phyloP scores from a whole-genome alignment of 2,888 invertebrate species.

The Sipha maydis region DNA sequence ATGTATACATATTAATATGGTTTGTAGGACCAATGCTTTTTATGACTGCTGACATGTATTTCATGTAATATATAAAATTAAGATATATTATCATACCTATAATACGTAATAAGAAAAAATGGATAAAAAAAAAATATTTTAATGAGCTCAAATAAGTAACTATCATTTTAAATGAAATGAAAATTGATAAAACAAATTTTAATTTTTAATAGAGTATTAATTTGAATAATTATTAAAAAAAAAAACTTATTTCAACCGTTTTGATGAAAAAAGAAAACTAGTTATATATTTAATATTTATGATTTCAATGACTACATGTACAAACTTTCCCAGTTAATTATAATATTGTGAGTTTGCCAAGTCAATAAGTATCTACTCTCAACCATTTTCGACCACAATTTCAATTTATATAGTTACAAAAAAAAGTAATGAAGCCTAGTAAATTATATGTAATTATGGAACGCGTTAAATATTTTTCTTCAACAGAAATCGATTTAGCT shows the following conservation, averaged over 20 bases:
- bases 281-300: slow-evolving; percentile 17
- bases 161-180: slow-evolving; percentile 2
- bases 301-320: slow-evolving; percentile 18
- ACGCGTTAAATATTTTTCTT: background rate
- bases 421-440: background rate
- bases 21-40: background rate
- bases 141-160: slow-evolving; percentile 1
- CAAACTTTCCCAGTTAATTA: slow-evolving; percentile 26
- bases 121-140: background rate
- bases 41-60: background rate
- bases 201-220: slow-evolving; percentile 10
- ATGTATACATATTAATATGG: background rate
- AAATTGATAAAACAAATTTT: slow-evolving; percentile 14
- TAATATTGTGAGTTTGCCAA: background rate
- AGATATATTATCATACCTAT: too few relatives aligned
- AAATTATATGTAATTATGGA: slow-evolving; percentile 13
- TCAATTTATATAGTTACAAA: background rate
- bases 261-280: background rate
- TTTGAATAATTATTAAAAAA: background rate
- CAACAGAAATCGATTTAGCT: slow-evolving; percentile 6
- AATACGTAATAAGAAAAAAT: background rate
- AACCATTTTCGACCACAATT: slow-evolving; percentile 7
- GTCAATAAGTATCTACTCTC: background rate
- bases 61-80: background rate
- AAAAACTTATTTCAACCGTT: background rate